These are phyloP conservation scores for Xestia rhomboidea DNA, from an alignment of 2,888 invertebrate species.

Conservation along the genomic window DNA sequence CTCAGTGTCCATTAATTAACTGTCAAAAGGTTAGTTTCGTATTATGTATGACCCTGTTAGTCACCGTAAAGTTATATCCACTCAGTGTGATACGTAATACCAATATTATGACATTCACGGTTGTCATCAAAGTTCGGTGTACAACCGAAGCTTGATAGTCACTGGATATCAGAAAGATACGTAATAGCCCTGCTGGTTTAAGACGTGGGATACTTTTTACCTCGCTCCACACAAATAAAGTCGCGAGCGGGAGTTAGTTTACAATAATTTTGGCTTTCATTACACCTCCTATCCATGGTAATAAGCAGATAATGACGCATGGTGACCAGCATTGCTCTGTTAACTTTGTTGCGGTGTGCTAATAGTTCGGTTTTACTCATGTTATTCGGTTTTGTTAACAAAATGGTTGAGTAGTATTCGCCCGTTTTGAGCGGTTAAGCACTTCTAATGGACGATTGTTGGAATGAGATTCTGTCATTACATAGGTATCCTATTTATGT, in stretches of 20 bases:
- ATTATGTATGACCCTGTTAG: no score
- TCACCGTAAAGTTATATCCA: no score
- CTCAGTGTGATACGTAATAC: no score
- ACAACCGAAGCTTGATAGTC: no score
- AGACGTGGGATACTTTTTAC: neutral
- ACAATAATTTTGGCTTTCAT: slow-evolving; percentile 9
- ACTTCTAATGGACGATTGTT: slow-evolving; percentile 20
- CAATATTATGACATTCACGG: no score
- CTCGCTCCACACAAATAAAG: neutral
- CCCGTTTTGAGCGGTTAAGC: slow-evolving; percentile 27
- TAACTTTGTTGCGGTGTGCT: slow-evolving; percentile 59
- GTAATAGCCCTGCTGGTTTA: no score
- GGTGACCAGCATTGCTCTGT: slow-evolving; percentile 35
- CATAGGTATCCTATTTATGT: neutral
- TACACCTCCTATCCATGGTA: slow-evolving; percentile 13
- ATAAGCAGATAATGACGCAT: slow-evolving; percentile 38
- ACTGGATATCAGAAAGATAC: no score
- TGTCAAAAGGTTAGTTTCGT: no score
- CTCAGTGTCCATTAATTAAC: no score
- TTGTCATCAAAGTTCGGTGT: no score
- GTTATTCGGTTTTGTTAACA: slow-evolving; percentile 57
- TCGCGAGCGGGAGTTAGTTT: neutral
- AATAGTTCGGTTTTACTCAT: slow-evolving; percentile 55
- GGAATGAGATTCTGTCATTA: slow-evolving; percentile 13
- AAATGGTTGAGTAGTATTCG: slow-evolving; percentile 41